phyloP scores from a whole-genome alignment of 37 sponge, comb jelly and placozoan species.

The Cliona cf. orientalis region DNA sequence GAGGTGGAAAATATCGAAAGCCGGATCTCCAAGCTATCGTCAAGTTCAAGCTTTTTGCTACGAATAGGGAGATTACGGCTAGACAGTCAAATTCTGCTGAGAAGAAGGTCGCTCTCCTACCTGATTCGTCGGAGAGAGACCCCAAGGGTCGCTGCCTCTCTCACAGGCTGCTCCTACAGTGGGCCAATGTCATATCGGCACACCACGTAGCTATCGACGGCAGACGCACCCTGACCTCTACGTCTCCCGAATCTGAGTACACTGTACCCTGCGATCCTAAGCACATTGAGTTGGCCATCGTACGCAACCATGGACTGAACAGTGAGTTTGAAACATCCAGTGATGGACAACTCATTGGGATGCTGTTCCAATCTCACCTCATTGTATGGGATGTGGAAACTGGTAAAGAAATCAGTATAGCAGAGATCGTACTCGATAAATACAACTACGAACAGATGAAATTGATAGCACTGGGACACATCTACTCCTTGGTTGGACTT shows the following conservation, averaged over 20 bases:
- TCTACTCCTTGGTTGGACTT: slow-evolving; percentile 47
- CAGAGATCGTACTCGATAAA: neutral
- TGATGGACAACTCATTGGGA: slow-evolving; percentile 31
- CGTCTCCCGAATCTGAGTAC: neutral
- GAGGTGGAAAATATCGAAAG: too few relatives aligned
- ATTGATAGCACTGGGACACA: slow-evolving; percentile 45
- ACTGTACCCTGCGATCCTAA: neutral
- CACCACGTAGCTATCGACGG: neutral
- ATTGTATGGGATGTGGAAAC: slow-evolving; percentile 23
- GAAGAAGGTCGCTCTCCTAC: slow-evolving; percentile 19
- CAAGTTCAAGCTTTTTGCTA: slow-evolving; percentile 16
- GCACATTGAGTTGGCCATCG: neutral
- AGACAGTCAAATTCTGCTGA: neutral
- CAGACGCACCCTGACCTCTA: neutral
- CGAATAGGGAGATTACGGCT: neutral
- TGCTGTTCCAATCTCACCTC: slow-evolving; percentile 29
- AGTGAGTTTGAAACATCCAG: slow-evolving; percentile 23
- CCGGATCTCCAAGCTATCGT: too few relatives aligned
- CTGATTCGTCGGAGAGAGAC: neutral
- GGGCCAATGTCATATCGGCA: slow-evolving; percentile 21
- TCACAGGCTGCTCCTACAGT: slow-evolving; percentile 40
- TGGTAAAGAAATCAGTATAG: neutral
- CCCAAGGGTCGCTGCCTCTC: neutral
- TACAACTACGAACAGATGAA: slow-evolving; percentile 34
- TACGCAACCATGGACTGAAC: neutral